A percentile compares a stretch with the other conserved stretches of the same genome.
phyloP scores from a whole-genome alignment of 2,797 vertebrate species.

The Enteromius mattozi region DNA sequence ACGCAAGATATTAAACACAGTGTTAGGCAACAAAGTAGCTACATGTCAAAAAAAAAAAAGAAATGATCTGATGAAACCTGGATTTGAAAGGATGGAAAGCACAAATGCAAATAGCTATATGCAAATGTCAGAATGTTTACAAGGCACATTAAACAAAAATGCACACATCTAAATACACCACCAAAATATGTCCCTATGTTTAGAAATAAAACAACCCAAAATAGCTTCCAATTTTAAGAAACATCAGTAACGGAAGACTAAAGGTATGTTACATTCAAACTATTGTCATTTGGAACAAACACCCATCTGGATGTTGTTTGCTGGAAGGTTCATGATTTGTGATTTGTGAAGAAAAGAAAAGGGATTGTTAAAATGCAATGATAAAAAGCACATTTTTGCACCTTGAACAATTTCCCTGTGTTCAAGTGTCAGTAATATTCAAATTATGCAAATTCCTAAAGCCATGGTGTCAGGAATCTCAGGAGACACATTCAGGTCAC shows the following conservation, averaged over 20 bases:
- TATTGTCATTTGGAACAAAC: not conserved
- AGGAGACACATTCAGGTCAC: not conserved
- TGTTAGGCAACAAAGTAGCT: not conserved
- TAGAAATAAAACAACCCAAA: not conserved
- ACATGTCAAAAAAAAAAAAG: no score
- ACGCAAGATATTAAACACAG: not conserved
- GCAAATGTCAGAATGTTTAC: not conserved
- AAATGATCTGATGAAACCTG: not conserved
- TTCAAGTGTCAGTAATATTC: not conserved
- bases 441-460: not conserved
- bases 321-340: not conserved
- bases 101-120: not conserved
- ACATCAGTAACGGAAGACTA: conserved; percentile 2
- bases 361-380: not conserved
- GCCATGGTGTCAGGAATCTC: not conserved
- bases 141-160: conserved; percentile 11
- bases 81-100: not conserved
- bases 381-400: not conserved
- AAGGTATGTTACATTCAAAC: not conserved
- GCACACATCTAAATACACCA: not conserved
- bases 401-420: not conserved
- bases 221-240: not conserved
- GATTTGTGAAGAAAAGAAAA: no score
- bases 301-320: not conserved
- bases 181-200: not conserved